phyloP scores from a whole-genome alignment of 2,888 invertebrate species.

The Gisinianus flammeolus region DNA sequence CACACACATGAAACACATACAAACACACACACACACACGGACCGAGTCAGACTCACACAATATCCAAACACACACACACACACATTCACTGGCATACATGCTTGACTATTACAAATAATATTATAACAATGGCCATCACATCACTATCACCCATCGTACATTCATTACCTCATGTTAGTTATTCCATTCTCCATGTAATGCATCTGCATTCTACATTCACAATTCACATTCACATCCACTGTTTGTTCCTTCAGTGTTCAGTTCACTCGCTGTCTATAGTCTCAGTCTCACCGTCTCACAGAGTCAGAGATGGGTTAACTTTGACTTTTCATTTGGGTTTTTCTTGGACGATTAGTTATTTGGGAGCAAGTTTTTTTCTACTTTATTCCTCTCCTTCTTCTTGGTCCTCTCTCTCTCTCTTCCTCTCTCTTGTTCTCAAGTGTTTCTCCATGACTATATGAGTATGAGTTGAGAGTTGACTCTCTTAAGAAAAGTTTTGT shows the following conservation, averaged over 20 bases:
- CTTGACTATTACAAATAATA: neutral
- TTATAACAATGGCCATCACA: neutral
- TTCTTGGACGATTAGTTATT: slow-evolving; percentile 41
- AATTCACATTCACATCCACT: too few species aligned
- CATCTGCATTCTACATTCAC: too few species aligned
- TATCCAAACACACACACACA: neutral
- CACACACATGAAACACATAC: neutral
- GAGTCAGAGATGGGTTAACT: slow-evolving; percentile 35
- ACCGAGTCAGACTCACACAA: neutral
- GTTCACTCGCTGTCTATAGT: too few species aligned
- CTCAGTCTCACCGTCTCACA: too few species aligned
- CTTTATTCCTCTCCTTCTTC: slow-evolving; percentile 6
- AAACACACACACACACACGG: neutral
- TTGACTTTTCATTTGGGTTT: slow-evolving; percentile 36
- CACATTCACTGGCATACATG: neutral
- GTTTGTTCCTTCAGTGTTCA: too few species aligned
- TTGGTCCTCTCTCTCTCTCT: neutral
- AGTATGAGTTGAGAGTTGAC: slow-evolving; percentile 9
- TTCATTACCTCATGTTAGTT: neutral
- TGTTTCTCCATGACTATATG: neutral
- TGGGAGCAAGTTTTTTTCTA: slow-evolving; percentile 42
- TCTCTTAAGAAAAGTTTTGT: slow-evolving; percentile 25
- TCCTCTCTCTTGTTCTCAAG: slow-evolving; percentile 9
- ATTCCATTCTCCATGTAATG: too few species aligned
- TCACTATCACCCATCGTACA: neutral